Conservation (phyloP, 2,113 vertebrate species). For the Canis aureus region DNA sequence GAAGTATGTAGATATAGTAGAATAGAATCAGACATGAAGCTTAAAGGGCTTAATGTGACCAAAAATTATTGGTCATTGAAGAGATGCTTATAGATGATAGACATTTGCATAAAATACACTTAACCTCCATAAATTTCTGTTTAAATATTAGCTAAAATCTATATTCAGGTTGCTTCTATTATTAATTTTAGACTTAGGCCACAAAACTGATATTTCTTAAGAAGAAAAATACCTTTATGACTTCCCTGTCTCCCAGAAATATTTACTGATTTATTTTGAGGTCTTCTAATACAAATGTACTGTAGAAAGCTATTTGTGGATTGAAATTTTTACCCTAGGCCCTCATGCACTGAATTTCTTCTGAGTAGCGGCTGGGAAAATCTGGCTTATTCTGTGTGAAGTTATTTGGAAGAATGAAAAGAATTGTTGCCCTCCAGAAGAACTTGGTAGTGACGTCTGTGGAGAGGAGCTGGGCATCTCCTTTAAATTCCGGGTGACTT, state of each 20-base stretch:
- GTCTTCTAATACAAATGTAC: background rate
- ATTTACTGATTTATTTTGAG: slow-evolving; percentile 51
- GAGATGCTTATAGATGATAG: background rate
- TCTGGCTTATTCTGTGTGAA: background rate
- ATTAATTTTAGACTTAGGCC: background rate
- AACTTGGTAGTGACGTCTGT: background rate
- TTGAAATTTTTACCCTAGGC: background rate
- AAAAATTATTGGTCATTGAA: background rate
- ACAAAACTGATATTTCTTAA: slow-evolving; percentile 3
- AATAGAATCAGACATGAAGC: background rate
- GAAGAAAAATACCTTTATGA: background rate
- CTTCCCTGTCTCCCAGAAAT: background rate
- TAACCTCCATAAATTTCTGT: background rate
- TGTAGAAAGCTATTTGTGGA: background rate
- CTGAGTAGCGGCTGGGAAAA: background rate
- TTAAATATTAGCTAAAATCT: background rate
- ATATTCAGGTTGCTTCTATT: background rate
- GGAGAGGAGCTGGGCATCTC: slow-evolving; percentile 34
- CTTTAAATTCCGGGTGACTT: slow-evolving; percentile 3
- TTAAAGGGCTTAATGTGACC: background rate
- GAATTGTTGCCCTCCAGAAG: background rate
- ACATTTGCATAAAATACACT: background rate
- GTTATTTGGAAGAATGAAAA: slow-evolving; percentile 45
- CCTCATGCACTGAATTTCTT: background rate
- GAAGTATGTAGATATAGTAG: background rate